These are phyloP conservation scores for Nephrotoma flavescens DNA, from an alignment of 2,888 invertebrate genomes.

Conservation along the genomic window DNA sequence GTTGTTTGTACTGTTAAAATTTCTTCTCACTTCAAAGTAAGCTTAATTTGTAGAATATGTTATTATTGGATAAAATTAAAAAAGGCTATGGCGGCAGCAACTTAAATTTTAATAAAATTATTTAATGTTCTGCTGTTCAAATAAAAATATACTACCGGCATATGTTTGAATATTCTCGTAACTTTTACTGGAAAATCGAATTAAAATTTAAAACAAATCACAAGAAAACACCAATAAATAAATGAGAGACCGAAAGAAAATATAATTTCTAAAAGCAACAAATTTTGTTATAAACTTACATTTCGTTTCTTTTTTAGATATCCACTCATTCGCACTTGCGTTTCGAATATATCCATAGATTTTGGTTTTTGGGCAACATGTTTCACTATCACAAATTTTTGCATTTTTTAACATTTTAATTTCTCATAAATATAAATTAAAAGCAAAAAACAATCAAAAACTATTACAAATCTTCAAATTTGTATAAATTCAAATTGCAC, in stretches of 20 bases:
- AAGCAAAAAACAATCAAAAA: background rate
- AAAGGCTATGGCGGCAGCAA: no score
- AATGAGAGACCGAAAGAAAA: background rate
- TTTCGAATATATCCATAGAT: conserved; percentile 6
- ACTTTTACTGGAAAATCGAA: background rate
- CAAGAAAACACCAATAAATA: background rate
- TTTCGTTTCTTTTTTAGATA: conserved; percentile 24
- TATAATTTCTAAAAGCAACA: background rate
- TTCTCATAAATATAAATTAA: background rate
- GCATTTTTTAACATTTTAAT: conserved; percentile 11
- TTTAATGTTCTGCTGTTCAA: no score
- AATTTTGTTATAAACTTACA: conserved; percentile 14
- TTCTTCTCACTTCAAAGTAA: no score
- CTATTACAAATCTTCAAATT: background rate
- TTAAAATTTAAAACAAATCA: background rate
- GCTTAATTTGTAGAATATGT: no score
- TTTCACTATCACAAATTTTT: conserved; percentile 15
- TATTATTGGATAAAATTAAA: no score
- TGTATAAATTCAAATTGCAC: background rate
- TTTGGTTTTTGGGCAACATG: conserved; percentile 9
- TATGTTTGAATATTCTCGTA: background rate
- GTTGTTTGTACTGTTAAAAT: no score
- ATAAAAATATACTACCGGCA: background rate
- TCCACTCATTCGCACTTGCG: conserved; percentile 21
- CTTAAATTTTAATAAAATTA: no score